Evolutionary conservation across 2,113 vertebrate species (phyloP).

Genomic region (Coracopsis vasa): DNA sequence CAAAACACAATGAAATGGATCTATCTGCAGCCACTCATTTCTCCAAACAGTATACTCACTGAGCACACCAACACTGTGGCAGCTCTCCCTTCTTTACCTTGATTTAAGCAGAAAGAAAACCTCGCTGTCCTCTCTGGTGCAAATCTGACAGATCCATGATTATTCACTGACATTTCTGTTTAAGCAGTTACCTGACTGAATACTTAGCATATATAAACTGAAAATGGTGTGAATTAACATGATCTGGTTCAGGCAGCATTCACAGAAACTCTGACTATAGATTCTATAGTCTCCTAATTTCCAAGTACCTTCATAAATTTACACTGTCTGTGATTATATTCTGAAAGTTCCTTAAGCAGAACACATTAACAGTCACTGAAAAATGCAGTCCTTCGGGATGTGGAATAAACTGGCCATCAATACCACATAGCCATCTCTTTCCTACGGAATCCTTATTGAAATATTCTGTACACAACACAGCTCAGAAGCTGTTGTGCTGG

Average conservation of each 20-base stretch:
- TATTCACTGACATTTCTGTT: background rate
- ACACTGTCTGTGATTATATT: fast-evolving
- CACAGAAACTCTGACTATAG: background rate
- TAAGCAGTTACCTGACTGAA: background rate
- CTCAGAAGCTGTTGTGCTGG: background rate
- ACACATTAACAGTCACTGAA: background rate
- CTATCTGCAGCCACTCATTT: background rate
- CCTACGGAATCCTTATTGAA: background rate
- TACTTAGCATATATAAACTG: background rate
- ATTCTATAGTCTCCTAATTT: background rate
- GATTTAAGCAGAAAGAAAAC: background rate
- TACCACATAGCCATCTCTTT: fast-evolving
- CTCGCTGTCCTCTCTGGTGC: background rate
- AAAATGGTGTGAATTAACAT: background rate
- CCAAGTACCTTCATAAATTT: background rate
- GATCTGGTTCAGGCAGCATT: background rate
- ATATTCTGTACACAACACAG: background rate
- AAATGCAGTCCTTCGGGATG: background rate
- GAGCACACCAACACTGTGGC: background rate
- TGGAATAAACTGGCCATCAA: background rate
- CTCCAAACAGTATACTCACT: background rate
- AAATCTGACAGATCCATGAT: background rate
- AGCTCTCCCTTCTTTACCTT: background rate
- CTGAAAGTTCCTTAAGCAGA: background rate
- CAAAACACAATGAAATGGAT: constrained; percentile 24